These are phyloP conservation scores for Drosophila trapezifrons DNA, from an alignment of 1,140 invertebrate genomes.

Conservation along the genomic window DNA sequence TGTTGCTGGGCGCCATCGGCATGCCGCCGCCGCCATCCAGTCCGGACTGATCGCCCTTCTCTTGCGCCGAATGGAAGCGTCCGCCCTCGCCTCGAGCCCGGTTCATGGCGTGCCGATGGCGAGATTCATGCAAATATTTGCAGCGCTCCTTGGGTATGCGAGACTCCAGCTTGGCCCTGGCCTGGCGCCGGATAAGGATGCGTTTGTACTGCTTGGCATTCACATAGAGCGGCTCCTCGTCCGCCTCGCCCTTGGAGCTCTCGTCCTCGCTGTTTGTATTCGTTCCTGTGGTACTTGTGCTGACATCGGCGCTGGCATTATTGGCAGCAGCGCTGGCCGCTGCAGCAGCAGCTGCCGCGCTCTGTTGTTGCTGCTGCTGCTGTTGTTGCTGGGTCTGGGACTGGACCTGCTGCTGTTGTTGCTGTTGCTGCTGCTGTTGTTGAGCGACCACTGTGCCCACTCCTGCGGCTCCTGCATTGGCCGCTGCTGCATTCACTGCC, in stretches of 20 bases:
- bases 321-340: slow-evolving; percentile 4
- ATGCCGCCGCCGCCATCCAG: slow-evolving; percentile 48
- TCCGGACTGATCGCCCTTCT: slow-evolving; percentile 65
- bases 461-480: slow-evolving; percentile 39
- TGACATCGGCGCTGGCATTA: slow-evolving; percentile 54
- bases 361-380: slow-evolving; percentile 49
- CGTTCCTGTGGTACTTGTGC: slow-evolving; percentile 73
- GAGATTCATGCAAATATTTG: slow-evolving; percentile 99
- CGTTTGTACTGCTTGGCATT: slow-evolving; percentile 98
- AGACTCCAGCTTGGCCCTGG: slow-evolving; percentile 95
- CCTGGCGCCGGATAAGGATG: slow-evolving; percentile 95
- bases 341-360: not conserved
- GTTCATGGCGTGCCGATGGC: slow-evolving; percentile 99
- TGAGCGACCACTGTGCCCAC: slow-evolving; percentile 33
- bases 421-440: slow-evolving; percentile 49
- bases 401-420: slow-evolving; percentile 51
- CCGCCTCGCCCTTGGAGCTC: slow-evolving; percentile 87
- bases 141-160: slow-evolving; percentile 98
- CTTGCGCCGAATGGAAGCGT: slow-evolving; percentile 92
- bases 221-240: slow-evolving; percentile 98
- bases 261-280: slow-evolving; percentile 74
- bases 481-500: slow-evolving; percentile 84
- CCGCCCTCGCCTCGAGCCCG: slow-evolving; percentile 98
- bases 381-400: slow-evolving; percentile 40
- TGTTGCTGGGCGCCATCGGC: slow-evolving; percentile 44